Evolutionary conservation across 2,113 vertebrate species (phyloP), one percentile per base, ranked within the genome.

Genomic region (Phaethon lepturus): DNA sequence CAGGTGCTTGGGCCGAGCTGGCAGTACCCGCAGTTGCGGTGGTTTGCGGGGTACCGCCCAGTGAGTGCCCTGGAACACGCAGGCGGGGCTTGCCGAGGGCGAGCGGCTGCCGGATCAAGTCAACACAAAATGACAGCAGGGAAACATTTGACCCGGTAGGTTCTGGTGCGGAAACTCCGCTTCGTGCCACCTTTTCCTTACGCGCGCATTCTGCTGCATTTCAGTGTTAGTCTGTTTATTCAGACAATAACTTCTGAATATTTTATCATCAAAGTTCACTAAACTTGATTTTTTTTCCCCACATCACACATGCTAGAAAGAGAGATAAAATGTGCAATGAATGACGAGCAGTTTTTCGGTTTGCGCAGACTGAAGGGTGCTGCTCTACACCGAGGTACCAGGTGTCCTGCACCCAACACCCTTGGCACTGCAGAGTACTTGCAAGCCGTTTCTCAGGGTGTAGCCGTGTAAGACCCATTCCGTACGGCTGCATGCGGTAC

Each of bases 401-500:
- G 2, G 13, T 5, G 25, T 4, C 19, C 50, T 56, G n/a, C 29
- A 38, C 38, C 38, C 26, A 47, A 60, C 52, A 26, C 35, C 59
- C 42, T 73, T 35, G 22, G 45, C 28, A 23, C 53, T 17, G 53
- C 26, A 3, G 38, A 29, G 23, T 45, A 10, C 45, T 47, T 44
- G 55, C 44, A 42, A 60, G 29, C 28, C 47, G 4, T n/a, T 40
- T 53, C 33, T 66, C 33, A 23, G 26, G 28, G 52, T 9, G 40
- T 18, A 56, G 22, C 49, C 25, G 11, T 4, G 28, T 6, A 47
- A 50, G 50, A 10, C 33, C 24, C 47, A 3, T 55, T 38, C 44
- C 13, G 22, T 13, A 0, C 2, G 17, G n/a, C 64, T 12, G n/a
- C 9, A 40, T 2, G 19, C 22, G 13, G 22, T 24, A 11, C 53